Base-by-base conservation (phyloP, 2,113 vertebrate species). In the Caloenas nicobarica region DNA sequence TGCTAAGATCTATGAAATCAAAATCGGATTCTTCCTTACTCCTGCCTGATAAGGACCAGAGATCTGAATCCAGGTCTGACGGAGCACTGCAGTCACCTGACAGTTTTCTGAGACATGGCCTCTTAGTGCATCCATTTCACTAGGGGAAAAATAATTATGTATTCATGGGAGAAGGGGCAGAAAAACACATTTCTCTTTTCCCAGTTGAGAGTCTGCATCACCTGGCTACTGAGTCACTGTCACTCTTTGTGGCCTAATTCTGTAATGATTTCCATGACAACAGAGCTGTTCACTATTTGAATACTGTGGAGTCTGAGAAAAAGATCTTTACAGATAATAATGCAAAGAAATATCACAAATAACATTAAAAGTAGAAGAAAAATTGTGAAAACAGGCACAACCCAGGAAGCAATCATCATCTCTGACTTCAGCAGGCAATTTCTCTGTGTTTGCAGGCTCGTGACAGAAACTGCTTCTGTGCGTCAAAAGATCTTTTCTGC, bases 211-310 rank as follows among this genome's bases (percentile, higher is more conserved):
- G 48, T 54, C 66, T 77, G 31, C 50, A 92, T 93, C 91, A 96
- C 95, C 94, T 95, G 95, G 95, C 93, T 96, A 85, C 70, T 77
- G 93, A 95, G 91, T 91, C 93, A 70, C 81, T 96, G 91, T 92
- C 93, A 95, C 73, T 95, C 91, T 94, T 58, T 92, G 54, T 82
- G 95, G 93, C 95, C 93, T 97, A 93, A 94, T 94, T 97, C 74
- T 88, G 81, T 85, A 95, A 89, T 77, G 78, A 97, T 96, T 95
- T 95, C 94, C 93, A 96, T 95, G 95, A 95, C 94, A 95, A 95
- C 95, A 89, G 70, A 61, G 24, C 44, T 76, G 51, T 82, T 69
- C 2, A 17, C 33, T 76, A 81, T 92, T 82, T 95, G 70, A 89
- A 69, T 95, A 95, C 76, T 40, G 29, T 50, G 42, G 57, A 87